Conservation (phyloP, 2,797 vertebrate genomes). For the Scolopax bukidnonensis region DNA sequence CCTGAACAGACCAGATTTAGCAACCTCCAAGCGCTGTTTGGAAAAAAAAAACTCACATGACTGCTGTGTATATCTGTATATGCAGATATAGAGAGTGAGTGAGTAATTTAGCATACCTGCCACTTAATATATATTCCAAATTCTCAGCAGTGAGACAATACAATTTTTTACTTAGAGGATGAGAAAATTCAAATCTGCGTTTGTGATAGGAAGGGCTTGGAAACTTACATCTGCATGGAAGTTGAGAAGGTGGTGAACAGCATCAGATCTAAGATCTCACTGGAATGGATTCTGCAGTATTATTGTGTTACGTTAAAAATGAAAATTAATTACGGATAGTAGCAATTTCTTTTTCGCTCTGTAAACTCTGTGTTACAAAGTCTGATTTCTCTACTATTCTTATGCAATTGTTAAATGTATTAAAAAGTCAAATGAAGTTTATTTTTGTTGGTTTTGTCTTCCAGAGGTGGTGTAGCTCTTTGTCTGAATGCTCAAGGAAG, state of each 20-base stretch:
- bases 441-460: constrained; percentile 7
- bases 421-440: not conserved
- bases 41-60: not conserved
- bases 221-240: not conserved
- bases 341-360: not conserved
- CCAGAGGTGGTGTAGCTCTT: constrained; percentile 92
- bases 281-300: not conserved
- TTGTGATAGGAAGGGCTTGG: not conserved
- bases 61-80: not conserved
- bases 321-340: not conserved
- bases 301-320: not conserved
- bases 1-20: not conserved
- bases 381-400: not conserved
- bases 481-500: constrained; percentile 96
- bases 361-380: not conserved
- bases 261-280: not conserved
- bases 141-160: not conserved
- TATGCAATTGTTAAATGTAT: not conserved
- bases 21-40: not conserved
- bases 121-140: not conserved
- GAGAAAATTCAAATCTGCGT: not conserved
- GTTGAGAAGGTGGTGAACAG: not conserved
- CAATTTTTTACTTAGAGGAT: not conserved
- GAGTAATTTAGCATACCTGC: not conserved
- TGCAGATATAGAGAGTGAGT: not conserved